These are phyloP conservation scores for Siniperca scherzeri DNA, from an alignment of 2,797 vertebrate genomes.

Conservation along the genomic window DNA sequence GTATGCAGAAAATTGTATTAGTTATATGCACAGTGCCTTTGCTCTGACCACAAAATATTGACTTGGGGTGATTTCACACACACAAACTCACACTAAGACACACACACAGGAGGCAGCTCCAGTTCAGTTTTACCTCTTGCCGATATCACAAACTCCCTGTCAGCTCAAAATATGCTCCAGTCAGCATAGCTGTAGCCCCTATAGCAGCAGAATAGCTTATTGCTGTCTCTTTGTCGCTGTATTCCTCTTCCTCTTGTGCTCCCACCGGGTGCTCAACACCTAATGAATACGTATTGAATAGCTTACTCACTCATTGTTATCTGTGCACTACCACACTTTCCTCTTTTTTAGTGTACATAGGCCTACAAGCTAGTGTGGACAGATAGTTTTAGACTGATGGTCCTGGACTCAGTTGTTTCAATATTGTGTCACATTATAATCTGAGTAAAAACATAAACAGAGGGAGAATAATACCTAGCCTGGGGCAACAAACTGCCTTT, in stretches of 20 bases:
- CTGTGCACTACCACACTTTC: not conserved
- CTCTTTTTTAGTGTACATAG: not conserved
- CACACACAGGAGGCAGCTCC: conserved; percentile 9
- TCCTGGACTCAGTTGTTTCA: not conserved
- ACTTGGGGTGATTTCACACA: conserved; percentile 8
- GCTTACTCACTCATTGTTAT: conserved; percentile 38
- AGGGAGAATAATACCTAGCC: not conserved
- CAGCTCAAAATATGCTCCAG: conserved; percentile 74
- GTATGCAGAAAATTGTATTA: conserved; percentile 7
- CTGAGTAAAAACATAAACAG: not conserved
- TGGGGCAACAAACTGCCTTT: not conserved
- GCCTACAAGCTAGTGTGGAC: not conserved
- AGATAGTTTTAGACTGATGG: not conserved
- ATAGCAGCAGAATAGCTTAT: conserved; percentile 60
- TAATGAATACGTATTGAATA: conserved; percentile 52
- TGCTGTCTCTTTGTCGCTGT: conserved; percentile 41
- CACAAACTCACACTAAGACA: not conserved
- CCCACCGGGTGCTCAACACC: conserved; percentile 31
- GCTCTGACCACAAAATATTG: conserved; percentile 8
- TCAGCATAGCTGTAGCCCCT: conserved; percentile 66
- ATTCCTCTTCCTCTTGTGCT: conserved; percentile 30
- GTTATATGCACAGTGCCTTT: conserved; percentile 4
- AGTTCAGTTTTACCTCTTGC: conserved; percentile 45
- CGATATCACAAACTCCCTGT: conserved; percentile 61
- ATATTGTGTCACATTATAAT: not conserved